Evolutionary conservation across 2,113 vertebrate genomes (phyloP), one percentile per base, ranked within the genome.

Genomic region (Mesocricetus auratus): DNA sequence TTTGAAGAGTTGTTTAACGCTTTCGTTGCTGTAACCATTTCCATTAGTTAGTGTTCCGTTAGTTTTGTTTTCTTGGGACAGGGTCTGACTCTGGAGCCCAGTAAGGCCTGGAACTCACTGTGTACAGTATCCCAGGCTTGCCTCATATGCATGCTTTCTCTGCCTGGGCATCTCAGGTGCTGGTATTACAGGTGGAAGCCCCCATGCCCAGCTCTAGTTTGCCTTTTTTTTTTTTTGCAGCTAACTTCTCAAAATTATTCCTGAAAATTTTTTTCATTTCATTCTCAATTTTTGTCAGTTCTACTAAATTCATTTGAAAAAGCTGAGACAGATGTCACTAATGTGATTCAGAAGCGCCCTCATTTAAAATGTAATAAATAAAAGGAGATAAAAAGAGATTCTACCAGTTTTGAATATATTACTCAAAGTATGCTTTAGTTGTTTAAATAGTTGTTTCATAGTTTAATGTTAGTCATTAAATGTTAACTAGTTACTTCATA

Each of bases 261-360:
- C 42, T 71, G 64, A 50, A 50, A 5, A 53, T 47, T 86, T 86
- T 86, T 86, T 71, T 3, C 10, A 87, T 60, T 66, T 95, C 64
- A 19, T 79, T 91, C 45, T 92, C 47, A 58, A 75, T 89, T 86
- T 78, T 77, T 94, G 69, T 94, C 26, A 87, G 0, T 62, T 87
- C 91, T 93, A 22, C 29, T 95, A 62, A 77, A 60, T 93, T 92
- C 29, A 45, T 81, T 94, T 91, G 53, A 91, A 96, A 96, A 92
- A 69, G 7, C 31, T 15, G 15, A 85, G 12, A n/a, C 73, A 88
- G 26, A 86, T 68, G 31, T 75, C 15, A 73, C 3, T 69, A 75
- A 69, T 94, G 21, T 83, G 56, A 53, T 31, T 94, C 11, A 12
- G 12, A 75, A 33, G 64, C 87, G 62, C 71, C 42, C 62, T 93